Evolutionary conservation across 1,140 invertebrate species (phyloP), one percentile per base, ranked within the genome.

Genomic region (Charaxes varanes): DNA sequence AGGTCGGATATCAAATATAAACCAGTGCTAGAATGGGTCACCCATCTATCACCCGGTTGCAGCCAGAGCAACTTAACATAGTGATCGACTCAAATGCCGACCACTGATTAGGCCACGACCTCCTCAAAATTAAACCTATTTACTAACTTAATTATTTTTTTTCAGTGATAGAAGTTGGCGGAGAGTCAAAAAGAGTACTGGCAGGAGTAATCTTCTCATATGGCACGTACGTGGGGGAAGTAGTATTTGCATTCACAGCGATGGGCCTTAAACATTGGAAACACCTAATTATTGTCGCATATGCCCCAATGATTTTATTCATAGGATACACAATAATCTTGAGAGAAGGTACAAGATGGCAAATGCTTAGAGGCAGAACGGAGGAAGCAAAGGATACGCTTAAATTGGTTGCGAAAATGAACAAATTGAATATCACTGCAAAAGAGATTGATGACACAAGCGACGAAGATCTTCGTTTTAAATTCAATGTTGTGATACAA

Each of bases 91-190:
- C n/a, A n/a, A n/a, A n/a, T n/a, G n/a, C n/a, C n/a, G n/a, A n/a
- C n/a, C n/a, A n/a, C n/a, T n/a, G n/a, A n/a, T n/a, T n/a, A n/a
- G n/a, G n/a, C n/a, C n/a, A n/a, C n/a, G n/a, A n/a, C n/a, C n/a
- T n/a, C n/a, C n/a, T n/a, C n/a, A n/a, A n/a, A n/a, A n/a, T n/a
- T n/a, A n/a, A n/a, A n/a, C n/a, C n/a, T n/a, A n/a, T n/a, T n/a
- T n/a, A n/a, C n/a, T n/a, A n/a, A n/a, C n/a, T n/a, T n/a, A n/a
- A n/a, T n/a, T 23, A 3, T 45, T 47, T 42, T 30, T 8, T 74
- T 78, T 33, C 61, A 80, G 76, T 80, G 40, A 64, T 80, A 11
- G 76, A 80, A 59, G 55, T 72, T 23, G 65, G 67, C 1, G 68
- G 72, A 6, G 56, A 66, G 27, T 56, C 52, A 1, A 64, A 68